Evolutionary conservation across 1,140 invertebrate species (phyloP).

Genomic region (Contarinia nasturtii): DNA sequence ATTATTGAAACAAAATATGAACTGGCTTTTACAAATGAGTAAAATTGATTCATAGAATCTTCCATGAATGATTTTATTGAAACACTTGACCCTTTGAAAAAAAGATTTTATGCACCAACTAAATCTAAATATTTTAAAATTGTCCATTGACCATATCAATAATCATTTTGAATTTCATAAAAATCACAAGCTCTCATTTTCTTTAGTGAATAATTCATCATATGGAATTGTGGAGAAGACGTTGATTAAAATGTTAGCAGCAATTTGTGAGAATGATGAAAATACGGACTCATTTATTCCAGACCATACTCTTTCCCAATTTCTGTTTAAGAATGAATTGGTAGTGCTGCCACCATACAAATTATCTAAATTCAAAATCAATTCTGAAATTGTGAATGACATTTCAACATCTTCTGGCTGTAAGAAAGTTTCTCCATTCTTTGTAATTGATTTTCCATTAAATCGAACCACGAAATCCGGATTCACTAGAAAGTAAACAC

Average conservation of each 20-base stretch:
- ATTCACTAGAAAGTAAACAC: neutral
- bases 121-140: too few species aligned
- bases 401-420: neutral
- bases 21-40: too few species aligned
- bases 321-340: neutral
- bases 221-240: neutral
- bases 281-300: neutral
- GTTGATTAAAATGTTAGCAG: neutral
- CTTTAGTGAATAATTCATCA: neutral
- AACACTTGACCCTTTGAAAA: too few species aligned
- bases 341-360: neutral
- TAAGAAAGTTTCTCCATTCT: neutral
- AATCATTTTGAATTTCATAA: too few species aligned
- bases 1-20: too few species aligned
- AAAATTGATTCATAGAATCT: too few species aligned
- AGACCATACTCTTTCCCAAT: neutral
- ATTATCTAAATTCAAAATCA: neutral
- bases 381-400: neutral
- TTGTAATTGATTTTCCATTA: neutral
- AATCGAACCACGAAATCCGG: neutral
- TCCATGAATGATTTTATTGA: too few species aligned
- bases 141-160: too few species aligned
- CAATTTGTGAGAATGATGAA: neutral
- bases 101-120: too few species aligned
- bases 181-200: neutral